Evolutionary conservation across 1,140 invertebrate species (phyloP).

Genomic region (Limonius californicus): DNA sequence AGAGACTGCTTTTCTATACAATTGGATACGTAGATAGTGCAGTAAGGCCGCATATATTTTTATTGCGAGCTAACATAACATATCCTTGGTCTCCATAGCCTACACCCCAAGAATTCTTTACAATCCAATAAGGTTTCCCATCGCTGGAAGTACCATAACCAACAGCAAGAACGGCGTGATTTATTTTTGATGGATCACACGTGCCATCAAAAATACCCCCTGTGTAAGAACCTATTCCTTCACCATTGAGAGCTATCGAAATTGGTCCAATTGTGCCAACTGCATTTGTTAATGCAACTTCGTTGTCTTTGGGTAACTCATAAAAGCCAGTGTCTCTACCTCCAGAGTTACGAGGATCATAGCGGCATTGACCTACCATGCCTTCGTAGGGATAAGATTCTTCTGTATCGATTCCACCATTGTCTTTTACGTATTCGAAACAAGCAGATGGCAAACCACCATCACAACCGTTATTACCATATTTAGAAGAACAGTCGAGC

Average conservation of each 20-base stretch:
- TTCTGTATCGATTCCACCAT: constrained; percentile 89
- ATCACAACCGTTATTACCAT: constrained; percentile 94
- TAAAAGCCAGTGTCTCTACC: constrained; percentile 81
- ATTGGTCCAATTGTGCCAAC: constrained; percentile 87
- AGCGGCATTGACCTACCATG: constrained; percentile 55
- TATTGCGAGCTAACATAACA: constrained; percentile 86
- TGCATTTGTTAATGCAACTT: constrained; percentile 69
- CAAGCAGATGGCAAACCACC: constrained; percentile 95
- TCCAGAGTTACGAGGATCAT: constrained; percentile 63
- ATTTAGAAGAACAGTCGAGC: constrained; percentile 86
- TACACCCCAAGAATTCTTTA: constrained; percentile 83
- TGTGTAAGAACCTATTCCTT: constrained; percentile 63
- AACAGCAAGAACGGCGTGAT: constrained; percentile 85
- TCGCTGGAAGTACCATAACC: constrained; percentile 72
- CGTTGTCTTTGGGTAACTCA: constrained; percentile 71
- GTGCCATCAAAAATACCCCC: constrained; percentile 60
- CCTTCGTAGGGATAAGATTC: constrained; percentile 85
- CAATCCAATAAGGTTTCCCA: constrained; percentile 75
- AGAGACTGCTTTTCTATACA: constrained; percentile 60
- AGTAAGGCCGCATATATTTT: constrained; percentile 89
- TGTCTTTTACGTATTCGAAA: constrained; percentile 89
- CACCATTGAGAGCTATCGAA: constrained; percentile 91
- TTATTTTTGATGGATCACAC: constrained; percentile 60
- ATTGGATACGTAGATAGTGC: constrained; percentile 75
- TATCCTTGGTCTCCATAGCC: constrained; percentile 84